Base-by-base conservation (phyloP, 2,888 invertebrate genomes). In the Aricia artaxerxes region DNA sequence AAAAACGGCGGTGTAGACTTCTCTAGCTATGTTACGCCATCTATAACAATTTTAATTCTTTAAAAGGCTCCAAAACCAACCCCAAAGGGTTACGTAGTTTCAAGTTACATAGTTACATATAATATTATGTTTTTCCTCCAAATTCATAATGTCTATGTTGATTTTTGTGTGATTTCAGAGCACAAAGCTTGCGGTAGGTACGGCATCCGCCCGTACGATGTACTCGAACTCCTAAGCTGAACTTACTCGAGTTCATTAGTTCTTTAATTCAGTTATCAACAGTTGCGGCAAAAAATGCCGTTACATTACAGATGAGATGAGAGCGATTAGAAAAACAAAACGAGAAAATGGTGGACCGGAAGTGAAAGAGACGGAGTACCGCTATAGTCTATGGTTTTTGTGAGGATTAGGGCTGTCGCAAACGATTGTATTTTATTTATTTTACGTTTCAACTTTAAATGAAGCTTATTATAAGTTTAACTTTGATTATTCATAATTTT, bases 221-320 rank as follows among this genome's bases (percentile, higher is more conserved):
- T 61, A 24, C n/a, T 64, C 31, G 64, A 64, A 64, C 64, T 64
- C 9, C 9, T 6, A 61, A 61, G 64, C 24, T n/a, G n/a, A n/a
- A n/a, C n/a, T 31, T 31, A 31, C 64, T 64, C 6, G 64, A 64
- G 69, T 35, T 69, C 69, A 69, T 69, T 69, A 69, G 69, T 69
- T 69, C 69, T 38, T 38, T 69, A 69, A 69, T 69, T 69, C 69
- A 69, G 69, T 69, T 69, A 69, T 69, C 69, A 69, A 69, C 69
- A 35, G 69, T 69, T 35, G 69, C 35, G 69, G 69, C 35, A 69
- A 69, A 69, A 64, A 35, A 76, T 76, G 31, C 76, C 76, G 76
- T 76, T 76, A 76, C 76, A 76, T 76, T 76, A 76, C 76, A 76
- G 57, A 76, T 76, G n/a, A 75, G 44, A 76, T 76, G 49, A 57